phyloP scores from a whole-genome alignment of 2,888 invertebrate genomes.

The Amblyjoppa proteus region DNA sequence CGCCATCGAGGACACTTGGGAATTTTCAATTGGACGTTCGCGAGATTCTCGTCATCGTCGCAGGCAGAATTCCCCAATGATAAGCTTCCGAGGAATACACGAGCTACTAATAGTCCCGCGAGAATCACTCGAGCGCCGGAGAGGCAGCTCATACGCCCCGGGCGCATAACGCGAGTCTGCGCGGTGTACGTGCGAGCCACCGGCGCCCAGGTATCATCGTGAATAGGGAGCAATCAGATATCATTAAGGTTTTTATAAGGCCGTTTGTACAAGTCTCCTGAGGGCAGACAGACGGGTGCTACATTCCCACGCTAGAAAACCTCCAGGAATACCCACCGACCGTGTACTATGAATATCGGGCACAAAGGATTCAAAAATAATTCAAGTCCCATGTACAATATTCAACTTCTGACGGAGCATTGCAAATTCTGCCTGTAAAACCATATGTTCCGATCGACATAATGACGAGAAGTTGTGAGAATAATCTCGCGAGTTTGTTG shows the following conservation, averaged over 20 bases:
- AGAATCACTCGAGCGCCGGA: constrained; percentile 48
- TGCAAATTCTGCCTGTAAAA: constrained; percentile 3
- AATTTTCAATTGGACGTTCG: not conserved
- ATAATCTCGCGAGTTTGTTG: constrained; percentile 27
- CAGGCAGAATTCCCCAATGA: constrained; percentile 6
- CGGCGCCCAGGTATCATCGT: constrained; percentile 79
- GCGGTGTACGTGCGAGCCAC: constrained; percentile 52
- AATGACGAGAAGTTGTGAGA: constrained; percentile 39
- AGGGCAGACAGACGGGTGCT: constrained; percentile 67
- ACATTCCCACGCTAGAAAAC: constrained; percentile 73
- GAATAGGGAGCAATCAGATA: constrained; percentile 84
- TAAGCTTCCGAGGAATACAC: constrained; percentile 37
- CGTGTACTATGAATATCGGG: constrained; percentile 35
- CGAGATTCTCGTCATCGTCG: not conserved
- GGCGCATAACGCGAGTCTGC: constrained; percentile 50
- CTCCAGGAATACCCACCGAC: constrained; percentile 53
- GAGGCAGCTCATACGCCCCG: constrained; percentile 49
- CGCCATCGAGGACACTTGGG: not conserved
- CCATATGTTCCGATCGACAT: not conserved
- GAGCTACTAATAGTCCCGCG: constrained; percentile 51
- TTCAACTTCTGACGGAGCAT: not conserved
- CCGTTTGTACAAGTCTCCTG: constrained; percentile 70
- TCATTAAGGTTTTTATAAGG: constrained; percentile 82
- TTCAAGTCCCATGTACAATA: constrained; percentile 34
- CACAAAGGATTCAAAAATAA: constrained; percentile 35